Evolutionary conservation across 2,888 invertebrate species (phyloP), one percentile per base, ranked within the genome.

Genomic region (Hyalella azteca): DNA sequence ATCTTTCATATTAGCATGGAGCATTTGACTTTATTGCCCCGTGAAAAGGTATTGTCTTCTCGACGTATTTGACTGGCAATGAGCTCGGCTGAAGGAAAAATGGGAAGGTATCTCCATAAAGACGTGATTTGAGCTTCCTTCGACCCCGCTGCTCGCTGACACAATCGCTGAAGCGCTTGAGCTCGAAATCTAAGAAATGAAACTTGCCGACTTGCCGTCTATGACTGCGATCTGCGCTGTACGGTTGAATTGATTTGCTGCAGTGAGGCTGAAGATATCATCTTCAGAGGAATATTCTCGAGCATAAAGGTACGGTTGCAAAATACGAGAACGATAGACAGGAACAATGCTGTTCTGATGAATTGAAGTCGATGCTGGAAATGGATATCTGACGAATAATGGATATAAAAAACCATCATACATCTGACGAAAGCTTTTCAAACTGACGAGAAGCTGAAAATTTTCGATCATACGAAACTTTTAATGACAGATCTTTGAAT

Each of bases 131-230:
- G 66, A 66, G 36, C 66, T 36, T 66, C n/a, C 66, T 29, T 36
- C 0, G 36, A 7, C 66, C 39, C 66, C 4, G 36, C 19, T 66
- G 66, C 36, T 36, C 15, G 32, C 66, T 66, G 66, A 66, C 36
- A n/a, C 66, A 66, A 66, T 36, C 36, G 66, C 66, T 36, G 36
- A 66, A 29, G 32, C 66, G 39, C 66, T 66, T 66, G 66, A 66
- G 66, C 66, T 66, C 66, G 66, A 66, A 66, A 66, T 66, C 66
- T 36, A 66, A 66, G 66, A 66, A 66, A 66, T 66, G 66, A 66
- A 66, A 32, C 26, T 5, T 7, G 66, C 66, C 36, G 29, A 36
- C 66, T 66, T 66, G 66, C 66, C 36, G 66, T 32, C 66, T 32
- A 66, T 66, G 66, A 66, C 59, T 66, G 66, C 32, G 66, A 66